Base-by-base conservation (phyloP, 2,797 vertebrate species). In the Lacerta agilis region DNA sequence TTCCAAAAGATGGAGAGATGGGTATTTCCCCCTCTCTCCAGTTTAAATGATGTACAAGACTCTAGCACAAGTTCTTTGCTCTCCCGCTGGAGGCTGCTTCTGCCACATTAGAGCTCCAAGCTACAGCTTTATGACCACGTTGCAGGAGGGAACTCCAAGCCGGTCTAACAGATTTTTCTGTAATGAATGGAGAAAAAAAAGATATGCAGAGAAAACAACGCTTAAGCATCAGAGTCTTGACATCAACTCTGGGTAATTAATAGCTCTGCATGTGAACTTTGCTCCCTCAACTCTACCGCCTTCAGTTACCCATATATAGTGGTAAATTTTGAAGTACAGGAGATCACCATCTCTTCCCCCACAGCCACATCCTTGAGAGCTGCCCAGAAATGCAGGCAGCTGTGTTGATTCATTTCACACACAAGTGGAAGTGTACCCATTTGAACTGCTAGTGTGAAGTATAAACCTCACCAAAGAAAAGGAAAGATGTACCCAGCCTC, bases 71-170 rank as follows among this genome's bases (percentile, higher is more conserved):
- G 15, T 15, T 76, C 23, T 43, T 76, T 17, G 83, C 71, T 89
- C 79, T 94, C 92, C 89, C 89, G 84, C 88, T 89, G 86, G 89
- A 93, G 92, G 86, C 81, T 86, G 90, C 91, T 94, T 79, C 90
- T 91, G 92, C 89, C 91, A 93, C 94, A 85, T 93, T 86, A 93
- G 82, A 93, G 93, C 92, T 92, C 92, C 90, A 82, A 95, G 93
- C 90, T 90, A 94, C 75, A 29, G 27, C 29, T 72, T 72, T 36
- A 13, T 33, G 69, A 72, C 13, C 9, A 15, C 29, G 4, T 72
- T 5, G 69, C 29, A 15, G n/a, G 15, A 72, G 11, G 29, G n/a
- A 72, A 33, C 15, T 72, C 33, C n/a, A 29, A 33, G 9, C 69
- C 17, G 8, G 29, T n/a, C 69, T 13, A 72, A 33, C n/a, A 72